These are phyloP conservation scores for Aldrovandia affinis DNA, from an alignment of 2,797 vertebrate genomes.

Conservation along the genomic window DNA sequence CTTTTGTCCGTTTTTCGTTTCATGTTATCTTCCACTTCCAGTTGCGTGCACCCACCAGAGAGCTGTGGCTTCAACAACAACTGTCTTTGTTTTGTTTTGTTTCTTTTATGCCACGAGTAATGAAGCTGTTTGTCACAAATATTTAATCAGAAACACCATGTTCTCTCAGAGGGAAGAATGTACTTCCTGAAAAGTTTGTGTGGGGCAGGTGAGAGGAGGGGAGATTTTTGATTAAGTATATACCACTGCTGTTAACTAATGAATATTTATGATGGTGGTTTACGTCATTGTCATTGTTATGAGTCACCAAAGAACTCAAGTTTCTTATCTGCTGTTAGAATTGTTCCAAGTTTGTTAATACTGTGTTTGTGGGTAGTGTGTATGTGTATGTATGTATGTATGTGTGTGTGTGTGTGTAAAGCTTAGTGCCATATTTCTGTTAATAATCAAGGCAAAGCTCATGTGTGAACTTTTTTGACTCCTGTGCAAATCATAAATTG, in stretches of 20 bases:
- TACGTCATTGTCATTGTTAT: conserved; percentile 77
- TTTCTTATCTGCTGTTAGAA: conserved; percentile 76
- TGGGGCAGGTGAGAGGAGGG: not conserved
- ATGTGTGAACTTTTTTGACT: conserved; percentile 50
- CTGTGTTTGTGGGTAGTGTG: conserved; percentile 66
- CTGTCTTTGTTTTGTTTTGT: conserved; percentile 69
- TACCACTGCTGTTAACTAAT: conserved; percentile 73
- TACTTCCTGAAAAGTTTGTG: conserved; percentile 44
- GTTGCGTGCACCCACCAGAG: not conserved
- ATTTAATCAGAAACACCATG: conserved; percentile 78
- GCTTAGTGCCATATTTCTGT: conserved; percentile 79
- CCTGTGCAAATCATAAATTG: conserved; percentile 58
- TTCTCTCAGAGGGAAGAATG: conserved; percentile 57
- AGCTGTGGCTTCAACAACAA: conserved; percentile 35
- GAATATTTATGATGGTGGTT: conserved; percentile 59
- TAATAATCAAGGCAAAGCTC: conserved; percentile 61
- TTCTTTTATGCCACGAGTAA: conserved; percentile 50
- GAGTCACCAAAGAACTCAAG: conserved; percentile 94
- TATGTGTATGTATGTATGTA: conserved; percentile 60
- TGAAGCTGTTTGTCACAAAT: conserved; percentile 66
- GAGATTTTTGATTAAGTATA: conserved; percentile 70
- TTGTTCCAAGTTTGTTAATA: conserved; percentile 44
- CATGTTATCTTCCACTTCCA: conserved; percentile 58
- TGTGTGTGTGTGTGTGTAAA: conserved; percentile 68
- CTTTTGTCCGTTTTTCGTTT: conserved; percentile 46